A percentile compares a stretch with the other conserved stretches of the same genome.
Conservation (phyloP, 2,797 vertebrate species). For the Vespertilio murinus region DNA sequence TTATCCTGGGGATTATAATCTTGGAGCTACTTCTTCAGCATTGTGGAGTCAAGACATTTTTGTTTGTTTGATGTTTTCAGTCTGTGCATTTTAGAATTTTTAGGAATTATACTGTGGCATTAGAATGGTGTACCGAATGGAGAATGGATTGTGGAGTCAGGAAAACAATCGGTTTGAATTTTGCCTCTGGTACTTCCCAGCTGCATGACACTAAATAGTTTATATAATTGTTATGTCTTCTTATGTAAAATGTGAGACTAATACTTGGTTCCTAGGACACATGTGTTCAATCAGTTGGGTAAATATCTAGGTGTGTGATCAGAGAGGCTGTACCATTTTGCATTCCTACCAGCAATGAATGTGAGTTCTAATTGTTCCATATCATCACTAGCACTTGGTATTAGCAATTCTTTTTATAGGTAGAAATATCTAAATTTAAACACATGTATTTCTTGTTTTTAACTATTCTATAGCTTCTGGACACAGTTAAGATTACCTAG, state of each 20-base stretch:
- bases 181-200: background rate
- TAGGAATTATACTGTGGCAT: background rate
- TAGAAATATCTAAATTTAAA: background rate
- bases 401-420: background rate
- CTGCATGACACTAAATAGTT: background rate
- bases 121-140: background rate
- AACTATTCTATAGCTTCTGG: background rate
- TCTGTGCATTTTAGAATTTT: background rate
- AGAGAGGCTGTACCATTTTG: background rate
- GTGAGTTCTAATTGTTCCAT: background rate
- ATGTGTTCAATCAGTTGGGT: background rate
- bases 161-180: constrained; percentile 5
- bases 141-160: background rate
- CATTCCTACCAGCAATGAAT: background rate
- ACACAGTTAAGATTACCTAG: background rate
- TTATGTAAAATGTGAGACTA: background rate
- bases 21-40: background rate
- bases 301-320: background rate
- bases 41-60: background rate
- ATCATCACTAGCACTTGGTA: background rate
- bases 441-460: background rate
- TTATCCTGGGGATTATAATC: background rate
- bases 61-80: background rate
- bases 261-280: background rate
- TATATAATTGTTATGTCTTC: background rate